Conservation (phyloP, 2,797 vertebrate genomes). For the Xyrichtys novacula region DNA sequence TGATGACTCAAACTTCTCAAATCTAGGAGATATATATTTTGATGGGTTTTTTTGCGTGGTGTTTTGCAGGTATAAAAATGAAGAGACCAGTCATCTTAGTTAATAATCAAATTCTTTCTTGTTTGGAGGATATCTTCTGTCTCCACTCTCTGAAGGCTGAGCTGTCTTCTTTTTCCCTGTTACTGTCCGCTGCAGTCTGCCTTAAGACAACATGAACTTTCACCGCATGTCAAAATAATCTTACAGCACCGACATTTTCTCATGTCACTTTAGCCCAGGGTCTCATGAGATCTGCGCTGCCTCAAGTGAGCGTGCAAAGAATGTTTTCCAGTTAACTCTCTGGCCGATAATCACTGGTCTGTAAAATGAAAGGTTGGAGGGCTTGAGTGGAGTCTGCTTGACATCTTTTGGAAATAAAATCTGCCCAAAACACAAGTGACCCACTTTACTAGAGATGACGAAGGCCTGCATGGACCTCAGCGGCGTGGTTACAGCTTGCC, state of each 20-base stretch:
- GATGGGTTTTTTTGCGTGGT: too few species aligned
- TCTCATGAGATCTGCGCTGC: slow-evolving; percentile 42
- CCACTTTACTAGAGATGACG: slow-evolving; percentile 21
- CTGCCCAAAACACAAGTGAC: slow-evolving; percentile 30
- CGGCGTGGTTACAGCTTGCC: slow-evolving; percentile 27
- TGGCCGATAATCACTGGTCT: slow-evolving; percentile 42
- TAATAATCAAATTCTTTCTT: not conserved
- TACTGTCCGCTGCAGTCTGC: slow-evolving; percentile 17
- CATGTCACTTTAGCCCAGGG: slow-evolving; percentile 39
- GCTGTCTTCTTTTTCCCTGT: slow-evolving; percentile 18
- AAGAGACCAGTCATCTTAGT: too few species aligned
- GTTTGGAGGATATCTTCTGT: not conserved
- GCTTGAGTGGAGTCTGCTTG: slow-evolving; percentile 36
- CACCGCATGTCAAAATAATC: slow-evolving; percentile 46
- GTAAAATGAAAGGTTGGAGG: slow-evolving; percentile 52
- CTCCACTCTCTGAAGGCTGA: not conserved
- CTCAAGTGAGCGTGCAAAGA: slow-evolving; percentile 37
- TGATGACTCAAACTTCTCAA: too few species aligned
- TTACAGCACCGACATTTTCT: slow-evolving; percentile 5
- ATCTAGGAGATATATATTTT: too few species aligned
- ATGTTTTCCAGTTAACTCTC: slow-evolving; percentile 30
- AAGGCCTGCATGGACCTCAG: slow-evolving; percentile 29
- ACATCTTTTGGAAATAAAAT: slow-evolving; percentile 32
- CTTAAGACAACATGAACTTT: slow-evolving; percentile 38
- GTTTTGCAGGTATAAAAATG: too few species aligned